phyloP scores from a whole-genome alignment of 1,140 invertebrate genomes.

The Pachypeltis micranthus region DNA sequence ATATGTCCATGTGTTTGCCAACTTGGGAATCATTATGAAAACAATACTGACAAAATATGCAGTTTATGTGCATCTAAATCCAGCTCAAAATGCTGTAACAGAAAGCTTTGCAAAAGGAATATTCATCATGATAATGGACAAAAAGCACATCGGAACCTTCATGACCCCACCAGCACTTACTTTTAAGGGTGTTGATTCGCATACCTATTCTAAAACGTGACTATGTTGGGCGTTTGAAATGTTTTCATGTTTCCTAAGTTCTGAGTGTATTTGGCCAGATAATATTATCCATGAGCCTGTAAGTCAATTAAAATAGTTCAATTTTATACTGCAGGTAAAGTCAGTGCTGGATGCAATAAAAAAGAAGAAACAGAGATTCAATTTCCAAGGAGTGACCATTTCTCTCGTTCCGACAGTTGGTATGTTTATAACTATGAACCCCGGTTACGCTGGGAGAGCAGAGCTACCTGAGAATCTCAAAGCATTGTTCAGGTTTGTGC shows the following conservation, averaged over 20 bases:
- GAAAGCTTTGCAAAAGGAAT: too few relatives aligned
- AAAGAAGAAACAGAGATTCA: constrained; percentile 61
- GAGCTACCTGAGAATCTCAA: constrained; percentile 78
- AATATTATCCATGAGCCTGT: too few relatives aligned
- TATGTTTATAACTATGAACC: constrained; percentile 93
- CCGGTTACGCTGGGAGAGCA: constrained; percentile 74
- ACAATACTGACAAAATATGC: not conserved
- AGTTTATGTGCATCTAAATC: not conserved
- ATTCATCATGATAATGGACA: too few relatives aligned
- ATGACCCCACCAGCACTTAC: too few relatives aligned
- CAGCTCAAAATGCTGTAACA: too few relatives aligned
- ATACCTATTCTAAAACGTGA: too few relatives aligned
- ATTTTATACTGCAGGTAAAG: constrained; percentile 40
- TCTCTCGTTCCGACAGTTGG: constrained; percentile 65
- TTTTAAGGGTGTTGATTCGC: too few relatives aligned
- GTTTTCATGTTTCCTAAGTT: too few relatives aligned
- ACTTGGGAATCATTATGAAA: not conserved
- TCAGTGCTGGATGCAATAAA: constrained; percentile 74
- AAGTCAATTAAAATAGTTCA: not conserved
- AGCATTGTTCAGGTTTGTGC: constrained; percentile 44
- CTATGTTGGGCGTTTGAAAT: too few relatives aligned
- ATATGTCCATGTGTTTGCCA: not conserved
- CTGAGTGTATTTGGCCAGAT: too few relatives aligned
- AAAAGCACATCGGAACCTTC: too few relatives aligned
- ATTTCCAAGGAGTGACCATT: constrained; percentile 74